Evolutionary conservation across 2,797 vertebrate genomes (phyloP), one percentile per base, ranked within the genome.

Genomic region (Chrosomus eos): DNA sequence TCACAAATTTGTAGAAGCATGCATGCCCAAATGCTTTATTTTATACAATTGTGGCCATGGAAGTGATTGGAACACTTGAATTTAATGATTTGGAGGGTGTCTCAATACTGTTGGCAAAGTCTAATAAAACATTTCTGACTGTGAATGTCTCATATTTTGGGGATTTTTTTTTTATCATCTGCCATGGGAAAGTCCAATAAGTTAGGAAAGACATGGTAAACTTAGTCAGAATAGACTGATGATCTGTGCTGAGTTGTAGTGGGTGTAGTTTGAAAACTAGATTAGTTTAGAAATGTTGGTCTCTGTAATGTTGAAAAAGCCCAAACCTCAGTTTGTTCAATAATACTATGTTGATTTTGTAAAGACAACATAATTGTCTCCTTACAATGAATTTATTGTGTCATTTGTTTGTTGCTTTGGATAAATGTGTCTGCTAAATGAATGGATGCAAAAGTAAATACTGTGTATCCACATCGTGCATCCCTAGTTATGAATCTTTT

Each of bases 381-480:
- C 11, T 81, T 71, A 28, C n/a, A 5, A 40, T 31, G 4, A 64
- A 18, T 33, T 26, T 28, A 11, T 83, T 83, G 16, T 75, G 55
- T 55, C 43, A 67, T 67, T 83, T 83, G 72, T 26, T 74, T 74
- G 33, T 16, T 67, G 81, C 43, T 53, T 58, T 48, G 51, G n/a
- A 58, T 62, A 4, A 75, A 67, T 31, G 40, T 1, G 43, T 66
- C n/a, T 81, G 51, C 67, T 72, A 60, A 74, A 77, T 62, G 36
- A 77, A 77, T 19, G 62, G n/a, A 62, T 28, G 66, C 9, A 40
- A 26, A 82, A 7, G 28, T 48, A 60, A 71, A 62, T 45, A 1
- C 23, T 13, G 3, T 75, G 58, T 7, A 21, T n/a, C 14, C 23
- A 48, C 31, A 36, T 28, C 5, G 1, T 75, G 58, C 10, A 21